Percentiles rank a stretch among this genome's conserved stretches.
Conservation (phyloP, 2,888 invertebrate species). For the Tipula lateralis region DNA sequence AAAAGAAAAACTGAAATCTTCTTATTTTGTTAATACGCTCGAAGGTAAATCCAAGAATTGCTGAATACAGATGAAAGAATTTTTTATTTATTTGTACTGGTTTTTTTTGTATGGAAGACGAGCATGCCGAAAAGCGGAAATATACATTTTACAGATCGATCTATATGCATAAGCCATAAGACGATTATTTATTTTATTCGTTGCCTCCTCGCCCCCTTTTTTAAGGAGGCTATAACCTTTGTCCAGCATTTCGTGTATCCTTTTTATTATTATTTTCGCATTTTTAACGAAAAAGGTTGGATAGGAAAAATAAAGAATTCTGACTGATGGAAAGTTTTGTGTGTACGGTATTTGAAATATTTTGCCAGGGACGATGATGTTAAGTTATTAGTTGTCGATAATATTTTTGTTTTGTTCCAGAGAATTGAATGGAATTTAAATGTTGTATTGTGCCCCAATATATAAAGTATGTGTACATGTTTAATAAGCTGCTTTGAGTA, state of each 20-base stretch:
- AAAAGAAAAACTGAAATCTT: neutral
- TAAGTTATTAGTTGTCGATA: neutral
- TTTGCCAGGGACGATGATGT: neutral
- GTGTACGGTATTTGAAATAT: neutral
- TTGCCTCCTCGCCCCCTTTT: neutral
- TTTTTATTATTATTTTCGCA: neutral
- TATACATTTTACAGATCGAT: neutral
- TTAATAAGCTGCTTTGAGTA: neutral
- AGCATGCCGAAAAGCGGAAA: neutral
- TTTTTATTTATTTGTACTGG: neutral
- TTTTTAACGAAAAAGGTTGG: neutral
- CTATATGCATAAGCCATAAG: neutral
- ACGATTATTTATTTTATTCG: neutral
- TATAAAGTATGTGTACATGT: neutral
- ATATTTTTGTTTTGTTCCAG: neutral
- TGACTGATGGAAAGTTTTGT: neutral
- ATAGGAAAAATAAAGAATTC: neutral
- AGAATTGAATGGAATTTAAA: neutral
- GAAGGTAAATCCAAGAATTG: neutral
- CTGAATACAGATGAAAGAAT: neutral
- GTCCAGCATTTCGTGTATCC: neutral
- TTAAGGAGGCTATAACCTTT: neutral
- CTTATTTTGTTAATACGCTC: neutral
- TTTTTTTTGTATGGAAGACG: neutral
- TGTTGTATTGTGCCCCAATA: neutral